phyloP scores from a whole-genome alignment of 1,140 invertebrate genomes.

The Caerostris extrusa region DNA sequence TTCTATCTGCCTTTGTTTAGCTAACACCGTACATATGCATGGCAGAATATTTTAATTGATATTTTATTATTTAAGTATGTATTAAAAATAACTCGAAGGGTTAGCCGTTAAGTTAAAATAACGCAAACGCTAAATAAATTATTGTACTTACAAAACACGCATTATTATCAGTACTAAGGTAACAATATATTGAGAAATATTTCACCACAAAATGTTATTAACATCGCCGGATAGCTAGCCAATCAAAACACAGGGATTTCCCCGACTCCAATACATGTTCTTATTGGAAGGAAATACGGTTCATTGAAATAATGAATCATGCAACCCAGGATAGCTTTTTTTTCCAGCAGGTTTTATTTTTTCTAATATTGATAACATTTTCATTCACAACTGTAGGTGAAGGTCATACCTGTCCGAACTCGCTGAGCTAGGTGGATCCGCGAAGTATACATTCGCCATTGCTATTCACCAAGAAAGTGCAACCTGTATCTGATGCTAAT shows the following conservation, averaged over 20 bases:
- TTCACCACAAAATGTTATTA: constrained; percentile 40
- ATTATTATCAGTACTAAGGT: constrained; percentile 6
- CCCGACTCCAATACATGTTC: constrained; percentile 8
- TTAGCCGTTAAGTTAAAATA: neutral
- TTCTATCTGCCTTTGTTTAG: neutral
- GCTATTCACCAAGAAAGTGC: constrained; percentile 29
- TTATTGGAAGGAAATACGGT: constrained; percentile 10
- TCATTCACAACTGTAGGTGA: neutral
- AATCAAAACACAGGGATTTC: constrained; percentile 58
- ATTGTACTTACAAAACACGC: constrained; percentile 51
- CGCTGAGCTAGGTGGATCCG: constrained; percentile 68
- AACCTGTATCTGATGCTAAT: constrained; percentile 25
- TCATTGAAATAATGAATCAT: constrained; percentile 19
- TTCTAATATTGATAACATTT: neutral
- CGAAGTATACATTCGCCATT: constrained; percentile 66
- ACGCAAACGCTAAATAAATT: neutral
- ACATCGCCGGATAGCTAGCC: constrained; percentile 43
- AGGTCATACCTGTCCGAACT: constrained; percentile 68
- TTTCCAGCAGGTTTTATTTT: neutral
- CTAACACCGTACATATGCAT: constrained; percentile 11
- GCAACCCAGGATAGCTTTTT: neutral
- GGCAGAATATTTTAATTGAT: neutral
- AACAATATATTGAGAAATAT: neutral
- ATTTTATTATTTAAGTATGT: neutral
- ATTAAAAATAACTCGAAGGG: neutral